These are phyloP conservation scores for Eulemur rubriventer DNA, from an alignment of 2,797 vertebrate species.

Conservation along the genomic window DNA sequence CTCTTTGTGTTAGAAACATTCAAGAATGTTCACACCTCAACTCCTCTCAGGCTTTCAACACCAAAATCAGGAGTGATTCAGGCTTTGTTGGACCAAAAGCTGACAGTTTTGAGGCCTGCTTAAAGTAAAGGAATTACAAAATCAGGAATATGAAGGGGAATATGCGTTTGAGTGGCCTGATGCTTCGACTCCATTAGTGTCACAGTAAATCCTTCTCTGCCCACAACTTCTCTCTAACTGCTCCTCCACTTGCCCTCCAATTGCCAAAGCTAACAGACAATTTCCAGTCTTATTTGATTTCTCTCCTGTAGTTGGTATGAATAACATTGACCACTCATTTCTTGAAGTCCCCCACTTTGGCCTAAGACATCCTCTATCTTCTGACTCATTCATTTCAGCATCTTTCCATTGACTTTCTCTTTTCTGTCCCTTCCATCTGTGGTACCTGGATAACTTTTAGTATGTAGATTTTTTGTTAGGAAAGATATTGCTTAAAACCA, in stretches of 20 bases:
- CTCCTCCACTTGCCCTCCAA: not conserved
- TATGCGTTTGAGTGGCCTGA: not conserved
- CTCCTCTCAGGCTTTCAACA: not conserved
- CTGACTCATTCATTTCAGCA: not conserved
- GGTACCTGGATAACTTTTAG: not conserved
- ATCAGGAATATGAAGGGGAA: not conserved
- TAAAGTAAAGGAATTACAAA: not conserved
- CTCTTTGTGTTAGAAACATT: not conserved
- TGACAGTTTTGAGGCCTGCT: not conserved
- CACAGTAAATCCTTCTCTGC: not conserved
- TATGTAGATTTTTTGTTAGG: not conserved
- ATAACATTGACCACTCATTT: not conserved
- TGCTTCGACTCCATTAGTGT: not conserved
- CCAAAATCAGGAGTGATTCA: not conserved
- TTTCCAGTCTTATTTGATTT: not conserved
- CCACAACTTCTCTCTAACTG: not conserved
- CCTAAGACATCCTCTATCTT: not conserved
- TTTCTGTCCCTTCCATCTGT: not conserved
- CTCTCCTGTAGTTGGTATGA: not conserved
- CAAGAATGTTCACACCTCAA: not conserved
- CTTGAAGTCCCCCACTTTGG: not conserved
- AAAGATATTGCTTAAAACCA: not conserved
- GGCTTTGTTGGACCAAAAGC: not conserved
- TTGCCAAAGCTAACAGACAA: not conserved
- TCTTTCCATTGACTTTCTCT: not conserved